Conservation (phyloP, 2,113 vertebrate species). For the Erpornis zantholeuca region DNA sequence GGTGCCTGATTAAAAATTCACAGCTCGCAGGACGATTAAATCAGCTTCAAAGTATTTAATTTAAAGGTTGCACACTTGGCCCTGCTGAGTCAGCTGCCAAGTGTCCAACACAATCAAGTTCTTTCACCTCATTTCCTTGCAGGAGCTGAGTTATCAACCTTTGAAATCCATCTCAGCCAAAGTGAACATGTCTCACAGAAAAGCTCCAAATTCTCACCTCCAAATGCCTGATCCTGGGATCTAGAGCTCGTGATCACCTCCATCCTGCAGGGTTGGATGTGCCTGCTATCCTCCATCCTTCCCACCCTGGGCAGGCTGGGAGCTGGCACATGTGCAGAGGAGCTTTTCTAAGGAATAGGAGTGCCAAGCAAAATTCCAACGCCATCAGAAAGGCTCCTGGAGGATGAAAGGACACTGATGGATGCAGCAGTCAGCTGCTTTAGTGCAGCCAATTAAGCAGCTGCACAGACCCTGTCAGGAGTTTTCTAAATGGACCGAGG, state of each 20-base stretch:
- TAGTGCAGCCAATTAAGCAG: background rate
- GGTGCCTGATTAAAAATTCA: background rate
- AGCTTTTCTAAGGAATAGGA: background rate
- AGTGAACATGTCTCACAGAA: background rate
- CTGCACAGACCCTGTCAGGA: background rate
- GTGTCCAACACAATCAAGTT: background rate
- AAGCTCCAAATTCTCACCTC: background rate
- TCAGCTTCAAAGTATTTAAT: conserved; percentile 4
- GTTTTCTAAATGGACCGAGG: background rate
- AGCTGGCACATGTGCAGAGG: background rate
- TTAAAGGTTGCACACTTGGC: background rate
- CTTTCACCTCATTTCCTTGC: background rate
- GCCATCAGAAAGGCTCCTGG: background rate
- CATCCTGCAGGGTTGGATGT: rapidly evolving
- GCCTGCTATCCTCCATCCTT: background rate
- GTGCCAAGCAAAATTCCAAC: background rate
- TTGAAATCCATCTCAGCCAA: background rate
- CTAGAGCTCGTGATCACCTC: rapidly evolving
- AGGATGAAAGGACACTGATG: background rate
- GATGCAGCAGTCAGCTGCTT: background rate
- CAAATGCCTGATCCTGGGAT: too few relatives aligned
- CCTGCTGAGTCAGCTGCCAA: conserved; percentile 41
- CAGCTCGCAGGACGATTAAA: background rate
- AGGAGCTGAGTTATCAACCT: background rate
- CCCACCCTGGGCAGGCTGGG: rapidly evolving